These are phyloP conservation scores for Sylvia borin DNA, from an alignment of 2,797 vertebrate genomes.

Conservation along the genomic window DNA sequence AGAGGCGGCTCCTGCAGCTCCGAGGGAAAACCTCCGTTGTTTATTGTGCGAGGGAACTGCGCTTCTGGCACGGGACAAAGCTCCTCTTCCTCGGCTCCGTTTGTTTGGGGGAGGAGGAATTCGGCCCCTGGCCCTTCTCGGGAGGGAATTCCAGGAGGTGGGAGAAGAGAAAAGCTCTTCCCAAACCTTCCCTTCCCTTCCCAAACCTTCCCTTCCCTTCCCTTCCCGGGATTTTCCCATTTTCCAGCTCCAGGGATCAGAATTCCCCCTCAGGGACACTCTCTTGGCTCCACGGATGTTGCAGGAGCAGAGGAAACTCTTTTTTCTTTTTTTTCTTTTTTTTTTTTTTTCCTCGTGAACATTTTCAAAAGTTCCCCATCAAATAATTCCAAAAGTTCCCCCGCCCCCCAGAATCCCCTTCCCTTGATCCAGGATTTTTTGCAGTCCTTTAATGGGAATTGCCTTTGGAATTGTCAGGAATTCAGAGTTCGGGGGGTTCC, in stretches of 20 bases:
- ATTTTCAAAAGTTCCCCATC: too few relatives aligned
- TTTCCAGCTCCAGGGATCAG: neutral
- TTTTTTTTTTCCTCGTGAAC: too few relatives aligned
- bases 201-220: too few relatives aligned
- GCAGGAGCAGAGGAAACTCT: neutral
- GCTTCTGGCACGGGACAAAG: neutral
- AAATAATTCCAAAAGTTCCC: too few relatives aligned
- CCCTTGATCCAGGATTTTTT: neutral
- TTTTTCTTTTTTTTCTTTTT: too few relatives aligned
- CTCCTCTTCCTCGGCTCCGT: neutral
- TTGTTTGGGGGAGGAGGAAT: conserved; percentile 35
- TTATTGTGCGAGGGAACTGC: neutral
- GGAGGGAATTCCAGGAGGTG: neutral
- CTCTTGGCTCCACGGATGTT: neutral
- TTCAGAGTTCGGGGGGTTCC: too few relatives aligned
- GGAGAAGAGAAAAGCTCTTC: neutral
- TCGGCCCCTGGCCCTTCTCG: neutral
- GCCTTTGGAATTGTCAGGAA: too few relatives aligned
- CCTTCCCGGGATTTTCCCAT: neutral
- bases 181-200: too few relatives aligned
- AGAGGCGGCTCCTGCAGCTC: neutral
- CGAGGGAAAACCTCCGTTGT: neutral
- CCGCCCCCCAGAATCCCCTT: too few relatives aligned
- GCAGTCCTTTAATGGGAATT: neutral
- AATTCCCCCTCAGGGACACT: neutral